These are phyloP conservation scores for Picus viridis DNA, from an alignment of 2,797 vertebrate species.

Conservation along the genomic window DNA sequence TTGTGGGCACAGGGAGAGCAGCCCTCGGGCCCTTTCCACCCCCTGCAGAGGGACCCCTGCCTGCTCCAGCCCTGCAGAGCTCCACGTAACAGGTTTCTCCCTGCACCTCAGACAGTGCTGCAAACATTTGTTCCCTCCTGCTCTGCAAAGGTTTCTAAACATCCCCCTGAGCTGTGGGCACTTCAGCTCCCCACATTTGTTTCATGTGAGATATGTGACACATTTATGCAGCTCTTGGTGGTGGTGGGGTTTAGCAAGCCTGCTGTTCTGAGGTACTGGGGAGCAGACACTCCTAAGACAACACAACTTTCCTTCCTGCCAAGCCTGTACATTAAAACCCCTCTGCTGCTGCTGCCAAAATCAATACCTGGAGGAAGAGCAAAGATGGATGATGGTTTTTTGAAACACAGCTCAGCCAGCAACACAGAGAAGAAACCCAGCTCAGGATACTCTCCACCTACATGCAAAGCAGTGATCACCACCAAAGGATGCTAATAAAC, in stretches of 20 bases:
- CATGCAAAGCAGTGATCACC: neutral
- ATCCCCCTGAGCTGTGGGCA: neutral
- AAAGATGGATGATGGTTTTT: neutral
- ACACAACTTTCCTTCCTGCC: neutral
- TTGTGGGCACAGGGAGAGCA: neutral
- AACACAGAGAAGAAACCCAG: neutral
- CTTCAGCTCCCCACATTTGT: rapidly evolving
- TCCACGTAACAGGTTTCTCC: neutral
- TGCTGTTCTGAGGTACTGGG: neutral
- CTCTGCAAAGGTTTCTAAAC: neutral
- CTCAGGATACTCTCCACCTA: neutral
- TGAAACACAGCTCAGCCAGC: neutral
- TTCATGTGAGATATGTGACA: neutral
- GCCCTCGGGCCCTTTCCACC: rapidly evolving
- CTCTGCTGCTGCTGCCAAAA: neutral
- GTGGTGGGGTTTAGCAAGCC: neutral
- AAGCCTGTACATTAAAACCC: neutral
- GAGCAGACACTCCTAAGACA: neutral
- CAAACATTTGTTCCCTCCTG: neutral
- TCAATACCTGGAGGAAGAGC: neutral
- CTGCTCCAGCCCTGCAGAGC: rapidly evolving
- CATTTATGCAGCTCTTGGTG: neutral
- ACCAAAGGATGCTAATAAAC: neutral
- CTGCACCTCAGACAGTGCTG: neutral
- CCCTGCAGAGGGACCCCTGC: neutral